Conservation (phyloP, 2,888 invertebrate genomes). For the Lasioglossum morio region DNA sequence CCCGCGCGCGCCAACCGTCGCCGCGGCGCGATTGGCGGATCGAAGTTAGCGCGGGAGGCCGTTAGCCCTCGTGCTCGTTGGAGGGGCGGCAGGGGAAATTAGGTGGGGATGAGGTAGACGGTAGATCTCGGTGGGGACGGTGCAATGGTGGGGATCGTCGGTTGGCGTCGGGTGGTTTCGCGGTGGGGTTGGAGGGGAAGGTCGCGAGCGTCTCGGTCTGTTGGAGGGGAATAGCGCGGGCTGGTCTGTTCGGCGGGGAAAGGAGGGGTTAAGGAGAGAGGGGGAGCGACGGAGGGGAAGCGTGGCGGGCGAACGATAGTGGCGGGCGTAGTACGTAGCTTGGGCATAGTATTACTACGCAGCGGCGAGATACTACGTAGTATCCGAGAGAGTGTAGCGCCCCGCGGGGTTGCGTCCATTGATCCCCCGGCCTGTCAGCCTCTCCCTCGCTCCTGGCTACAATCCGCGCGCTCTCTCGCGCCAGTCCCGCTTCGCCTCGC, state of each 20-base stretch:
- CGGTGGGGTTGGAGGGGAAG: not conserved
- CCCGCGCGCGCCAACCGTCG: conserved; percentile 81
- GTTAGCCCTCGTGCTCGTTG: conserved; percentile 70
- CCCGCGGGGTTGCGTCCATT: conserved; percentile 82
- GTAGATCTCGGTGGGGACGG: not conserved
- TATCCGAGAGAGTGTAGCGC: conserved; percentile 78
- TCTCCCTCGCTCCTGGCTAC: not conserved
- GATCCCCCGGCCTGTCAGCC: conserved; percentile 74
- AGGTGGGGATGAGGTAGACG: conserved; percentile 4
- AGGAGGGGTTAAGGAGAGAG: not conserved
- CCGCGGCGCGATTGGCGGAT: conserved; percentile 71
- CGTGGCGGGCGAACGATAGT: conserved; percentile 63
- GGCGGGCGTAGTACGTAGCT: conserved; percentile 72
- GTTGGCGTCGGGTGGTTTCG: not conserved
- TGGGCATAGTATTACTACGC: conserved; percentile 74
- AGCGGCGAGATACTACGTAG: conserved; percentile 75
- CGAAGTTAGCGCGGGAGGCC: conserved; percentile 73
- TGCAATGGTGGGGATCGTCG: conserved; percentile 11
- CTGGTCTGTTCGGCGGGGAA: not conserved
- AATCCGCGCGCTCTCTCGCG: conserved; percentile 11
- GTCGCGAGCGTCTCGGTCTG: not conserved
- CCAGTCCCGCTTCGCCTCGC: conserved; percentile 16
- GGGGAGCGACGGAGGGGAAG: conserved; percentile 30
- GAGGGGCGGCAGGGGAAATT: conserved; percentile 33
- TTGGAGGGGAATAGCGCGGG: not conserved